Evolutionary conservation across 2,113 vertebrate species (phyloP), one percentile per base, ranked within the genome.

Genomic region (Malurus melanocephalus): DNA sequence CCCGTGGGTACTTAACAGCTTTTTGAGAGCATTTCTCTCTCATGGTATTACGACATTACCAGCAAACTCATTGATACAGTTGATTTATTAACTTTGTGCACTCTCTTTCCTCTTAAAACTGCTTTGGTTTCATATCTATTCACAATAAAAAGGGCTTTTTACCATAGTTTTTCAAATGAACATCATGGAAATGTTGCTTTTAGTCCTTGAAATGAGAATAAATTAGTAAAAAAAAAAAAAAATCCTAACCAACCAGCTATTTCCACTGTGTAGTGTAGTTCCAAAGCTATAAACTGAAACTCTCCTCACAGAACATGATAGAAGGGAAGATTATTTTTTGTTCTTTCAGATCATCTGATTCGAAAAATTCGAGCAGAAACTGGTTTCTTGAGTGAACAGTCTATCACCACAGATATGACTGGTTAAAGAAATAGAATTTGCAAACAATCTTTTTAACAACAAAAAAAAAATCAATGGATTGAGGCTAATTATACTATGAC

Each of bases 1-100:
- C 62, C 55, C 49, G 23, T 76, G 79, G 30, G 79, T 73, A 33
- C 46, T 82, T 76, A 73, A 43, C 4, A 33, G 42, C 59, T 73
- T 28, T 87, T 80, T 77, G 79, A 91, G 72, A 87, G 40, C 67
- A 73, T 85, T 88, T 80, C 68, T 89, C 33, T 66, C 76, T 80
- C 6, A 48, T 7, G 22, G 24, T 55, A 71, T 73, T 76, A 73
- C 10, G 60, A 66, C n/a, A 60, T 69, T 85, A 89, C 21, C 21
- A 85, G 51, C 16, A 93, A 91, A 80, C 56, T 74, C 76, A 77
- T 83, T 85, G 64, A 80, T 80, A 32, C 7, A 40, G 16, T 23
- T 74, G 40, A 48, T 82, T 89, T 85, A 91, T 85, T 74, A 73
- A 76, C 32, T 77, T 80, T 57, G 8, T 55, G 21, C 4, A 3